Evolutionary conservation across 2,888 invertebrate species (phyloP).

Genomic region (Drosophila pseudotalamancana): DNA sequence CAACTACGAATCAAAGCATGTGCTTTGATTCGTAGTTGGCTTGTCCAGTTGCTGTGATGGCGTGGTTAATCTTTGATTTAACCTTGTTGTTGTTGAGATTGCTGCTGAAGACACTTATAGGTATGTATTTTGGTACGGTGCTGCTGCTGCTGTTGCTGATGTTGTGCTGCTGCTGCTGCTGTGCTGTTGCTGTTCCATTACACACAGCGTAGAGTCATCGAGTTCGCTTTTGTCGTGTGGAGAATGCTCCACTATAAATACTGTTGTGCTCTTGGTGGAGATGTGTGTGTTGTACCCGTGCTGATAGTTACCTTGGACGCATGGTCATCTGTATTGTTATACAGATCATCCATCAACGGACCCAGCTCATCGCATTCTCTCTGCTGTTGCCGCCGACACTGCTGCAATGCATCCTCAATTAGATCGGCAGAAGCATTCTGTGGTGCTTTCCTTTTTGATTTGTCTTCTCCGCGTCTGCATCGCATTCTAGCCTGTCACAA

Average conservation of each 20-base stretch:
- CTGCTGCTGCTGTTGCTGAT: conserved; percentile 27
- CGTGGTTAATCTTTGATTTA: conserved; percentile 23
- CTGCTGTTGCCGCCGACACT: background rate
- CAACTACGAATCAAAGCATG: conserved; percentile 4
- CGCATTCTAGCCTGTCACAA: conserved; percentile 23
- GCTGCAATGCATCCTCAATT: conserved; percentile 53
- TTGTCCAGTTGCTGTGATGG: conserved; percentile 38
- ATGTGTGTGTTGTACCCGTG: conserved; percentile 22
- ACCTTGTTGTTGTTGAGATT: conserved; percentile 9
- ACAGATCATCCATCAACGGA: conserved; percentile 7
- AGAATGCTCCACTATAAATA: conserved; percentile 11
- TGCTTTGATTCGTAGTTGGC: conserved; percentile 18
- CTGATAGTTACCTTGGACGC: background rate
- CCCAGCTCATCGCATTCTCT: conserved; percentile 2
- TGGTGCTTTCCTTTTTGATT: conserved; percentile 26
- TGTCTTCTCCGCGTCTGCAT: background rate
- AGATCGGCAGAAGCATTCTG: conserved; percentile 24
- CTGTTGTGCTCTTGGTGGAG: conserved; percentile 23
- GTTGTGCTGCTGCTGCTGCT: conserved; percentile 14
- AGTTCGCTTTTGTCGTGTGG: conserved; percentile 42
- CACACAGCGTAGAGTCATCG: conserved; percentile 46
- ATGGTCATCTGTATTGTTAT: conserved; percentile 7
- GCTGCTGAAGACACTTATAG: conserved; percentile 3
- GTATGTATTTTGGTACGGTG: conserved; percentile 27
- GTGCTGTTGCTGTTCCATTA: conserved; percentile 36